Evolutionary conservation across 1,140 invertebrate genomes (phyloP), one percentile per base, ranked within the genome.

Genomic region (Heliconius hewitsoni): DNA sequence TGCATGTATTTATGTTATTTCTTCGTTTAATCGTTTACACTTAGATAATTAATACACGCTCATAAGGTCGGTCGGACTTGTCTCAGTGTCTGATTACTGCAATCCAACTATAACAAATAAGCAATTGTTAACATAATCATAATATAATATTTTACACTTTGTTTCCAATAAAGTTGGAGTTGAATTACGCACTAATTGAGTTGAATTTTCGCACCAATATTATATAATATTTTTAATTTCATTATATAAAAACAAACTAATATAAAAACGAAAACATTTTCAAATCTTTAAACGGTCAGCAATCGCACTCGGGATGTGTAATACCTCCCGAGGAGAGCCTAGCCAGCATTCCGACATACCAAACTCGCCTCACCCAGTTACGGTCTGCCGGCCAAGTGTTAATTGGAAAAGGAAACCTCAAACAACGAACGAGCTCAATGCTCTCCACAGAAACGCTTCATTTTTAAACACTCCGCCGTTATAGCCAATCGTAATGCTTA

Each of bases 391-490:
- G 91, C 89, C 88, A 85, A 86, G 93, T 92, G 93, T 89, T 94
- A 94, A 94, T 94, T 94, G 93, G 86, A 84, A 93, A 92, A 92
- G 93, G 90, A 91, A 93, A 94, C 91, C 84, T 94, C 89, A 90
- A 92, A 93, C 92, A 94, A 92, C 90, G 88, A 91, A 84, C 88
- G 84, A 87, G 93, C 93, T 92, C 91, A 93, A 90, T 90, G 93
- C 91, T 94, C 92, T 90, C 90, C 85, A 92, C 90, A 90, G 88
- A 91, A 92, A 93, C 89, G 91, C 91, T 94, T 94, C 92, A 93
- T 93, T 94, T 93, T 94, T 93, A 93, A 94, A 92, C 88, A 92
- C 80, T 77, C 87, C 88, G 92, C 93, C 91, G 91, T 93, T 94
- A 93, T 92, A 86, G 85, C 85, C 88, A 86, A 93, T 91, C 88